A percentile compares a stretch with the other conserved stretches of the same genome.
phyloP scores from a whole-genome alignment of 2,113 vertebrate genomes.

The Rattus rattus region DNA sequence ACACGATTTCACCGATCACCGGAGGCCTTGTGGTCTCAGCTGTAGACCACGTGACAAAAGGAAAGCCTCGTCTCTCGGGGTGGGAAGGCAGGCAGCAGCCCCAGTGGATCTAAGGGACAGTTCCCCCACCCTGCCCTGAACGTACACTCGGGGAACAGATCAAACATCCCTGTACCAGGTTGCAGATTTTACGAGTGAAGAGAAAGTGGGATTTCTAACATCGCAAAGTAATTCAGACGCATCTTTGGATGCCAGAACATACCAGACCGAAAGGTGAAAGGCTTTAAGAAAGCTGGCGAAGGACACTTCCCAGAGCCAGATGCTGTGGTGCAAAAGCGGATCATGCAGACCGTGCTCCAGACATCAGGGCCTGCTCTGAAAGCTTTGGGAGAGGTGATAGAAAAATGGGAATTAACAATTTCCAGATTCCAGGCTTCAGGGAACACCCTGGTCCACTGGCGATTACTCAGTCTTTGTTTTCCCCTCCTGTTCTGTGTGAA shows the following conservation, averaged over 20 bases:
- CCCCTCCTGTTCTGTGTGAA: slow-evolving; percentile 69
- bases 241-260: slow-evolving; percentile 81
- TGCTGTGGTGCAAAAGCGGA: slow-evolving; percentile 73
- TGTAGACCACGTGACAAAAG: slow-evolving; percentile 77
- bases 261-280: slow-evolving; percentile 82
- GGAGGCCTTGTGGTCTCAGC: slow-evolving; percentile 80
- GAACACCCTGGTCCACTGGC: slow-evolving; percentile 66
- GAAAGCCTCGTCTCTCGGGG: slow-evolving; percentile 46
- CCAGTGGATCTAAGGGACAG: slow-evolving; percentile 67
- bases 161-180: slow-evolving; percentile 67
- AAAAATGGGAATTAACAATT: slow-evolving; percentile 82
- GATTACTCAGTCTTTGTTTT: slow-evolving; percentile 67
- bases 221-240: slow-evolving; percentile 77
- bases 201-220: slow-evolving; percentile 81
- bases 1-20: slow-evolving; percentile 82
- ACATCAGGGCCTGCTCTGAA: slow-evolving; percentile 74
- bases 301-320: slow-evolving; percentile 78
- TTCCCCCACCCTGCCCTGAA: background rate
- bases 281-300: slow-evolving; percentile 73
- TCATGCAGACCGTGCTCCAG: slow-evolving; percentile 82
- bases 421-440: slow-evolving; percentile 67
- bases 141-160: slow-evolving; percentile 75
- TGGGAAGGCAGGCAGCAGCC: slow-evolving; percentile 77
- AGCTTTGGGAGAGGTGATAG: slow-evolving; percentile 83
- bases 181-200: slow-evolving; percentile 85